Evolutionary conservation across 1,140 invertebrate species (phyloP), one percentile per base, ranked within the genome.

Genomic region (Chironomus tepperi): DNA sequence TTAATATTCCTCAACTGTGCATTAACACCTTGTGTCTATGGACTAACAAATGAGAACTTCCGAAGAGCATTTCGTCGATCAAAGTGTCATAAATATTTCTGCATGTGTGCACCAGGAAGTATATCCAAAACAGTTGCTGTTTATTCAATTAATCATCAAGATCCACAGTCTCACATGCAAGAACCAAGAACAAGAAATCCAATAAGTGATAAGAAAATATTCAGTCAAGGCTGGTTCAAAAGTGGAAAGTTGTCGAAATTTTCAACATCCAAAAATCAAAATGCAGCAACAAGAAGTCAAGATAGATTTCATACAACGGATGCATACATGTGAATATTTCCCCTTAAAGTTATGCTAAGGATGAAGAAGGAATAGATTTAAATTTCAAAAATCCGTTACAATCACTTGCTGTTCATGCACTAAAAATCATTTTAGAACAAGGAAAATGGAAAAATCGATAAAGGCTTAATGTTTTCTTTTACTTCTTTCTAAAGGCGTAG

Each of bases 11-110:
- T 88, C 6, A 91, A 91, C 79, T 87, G 89, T 19, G 89, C 89
- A 7, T 82, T 92, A 70, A 92, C 92, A 81, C 91, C 91, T 0
- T 79, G 92, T 1, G 88, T 92, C 64, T 92, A 91, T 76, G 90
- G 89, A 12, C 87, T 89, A 43, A 90, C 87, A 9, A 92, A 91
- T 77, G 85, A 87, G 42, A 87, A 88, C 77, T 88, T 91, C 76
- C 79, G 86, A 16, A 85, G 84, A 75, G 89, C 89, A 67, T 88
- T 89, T 78, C 81, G 84, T 18, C n/a, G 18, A 0, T 70, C 65
- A 19, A 70, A 70, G 18, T 70, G 65, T 21, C 18, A 18, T 21
- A 70, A 70, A 70, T 70, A 70, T 70, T 70, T 70, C 18, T 70
- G 65, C 65, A 18, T 18, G 6, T 70, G 65, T 57, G 3, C 47